These are phyloP conservation scores for Mormyrus iriodes DNA, from an alignment of 2,113 vertebrate genomes.

Conservation along the genomic window DNA sequence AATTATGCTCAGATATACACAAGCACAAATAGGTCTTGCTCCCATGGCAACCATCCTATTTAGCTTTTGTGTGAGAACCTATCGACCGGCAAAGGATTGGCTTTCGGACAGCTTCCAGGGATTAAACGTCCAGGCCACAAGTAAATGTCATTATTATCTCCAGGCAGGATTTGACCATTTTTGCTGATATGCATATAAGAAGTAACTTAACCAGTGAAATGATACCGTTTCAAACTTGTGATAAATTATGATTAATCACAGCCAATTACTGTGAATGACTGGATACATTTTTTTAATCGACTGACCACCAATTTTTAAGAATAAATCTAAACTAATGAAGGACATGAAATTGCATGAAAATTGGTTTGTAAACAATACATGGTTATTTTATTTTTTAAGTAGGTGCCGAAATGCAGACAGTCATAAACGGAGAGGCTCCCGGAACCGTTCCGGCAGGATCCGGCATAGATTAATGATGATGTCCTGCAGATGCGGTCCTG, in stretches of 20 bases:
- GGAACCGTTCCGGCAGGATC: background rate
- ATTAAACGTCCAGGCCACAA: background rate
- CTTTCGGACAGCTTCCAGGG: background rate
- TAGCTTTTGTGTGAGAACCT: constrained; percentile 9
- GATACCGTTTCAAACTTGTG: too few species aligned
- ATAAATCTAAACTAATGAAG: too few species aligned
- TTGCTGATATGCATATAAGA: background rate
- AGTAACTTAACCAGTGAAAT: background rate
- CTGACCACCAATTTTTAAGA: too few species aligned
- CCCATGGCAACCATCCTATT: background rate
- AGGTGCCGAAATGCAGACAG: too few species aligned
- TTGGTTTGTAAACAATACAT: too few species aligned
- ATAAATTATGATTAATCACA: too few species aligned
- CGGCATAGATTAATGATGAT: background rate
- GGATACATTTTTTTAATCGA: too few species aligned
- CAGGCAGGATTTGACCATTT: background rate
- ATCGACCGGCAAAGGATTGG: background rate
- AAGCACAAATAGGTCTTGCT: background rate
- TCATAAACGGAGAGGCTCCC: too few species aligned
- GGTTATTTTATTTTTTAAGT: too few species aligned
- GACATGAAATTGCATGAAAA: too few species aligned
- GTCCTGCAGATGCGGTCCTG: background rate
- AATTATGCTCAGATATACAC: background rate
- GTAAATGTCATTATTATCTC: background rate
- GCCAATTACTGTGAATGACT: too few species aligned